Conservation (phyloP, 1,140 invertebrate genomes). For the Anagrus nilaparvatae region DNA sequence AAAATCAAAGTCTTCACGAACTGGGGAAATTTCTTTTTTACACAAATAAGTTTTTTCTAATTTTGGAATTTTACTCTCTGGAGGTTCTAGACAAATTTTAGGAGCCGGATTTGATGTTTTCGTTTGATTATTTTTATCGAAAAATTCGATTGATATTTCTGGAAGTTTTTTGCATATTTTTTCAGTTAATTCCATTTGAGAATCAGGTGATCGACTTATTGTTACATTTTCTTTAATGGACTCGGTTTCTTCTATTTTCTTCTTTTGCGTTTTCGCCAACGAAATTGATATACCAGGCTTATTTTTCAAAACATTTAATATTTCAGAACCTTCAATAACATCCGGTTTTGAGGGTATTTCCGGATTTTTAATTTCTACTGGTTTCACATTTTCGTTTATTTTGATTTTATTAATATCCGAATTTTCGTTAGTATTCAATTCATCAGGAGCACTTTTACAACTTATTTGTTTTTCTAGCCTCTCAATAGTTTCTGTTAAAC, state of each 20-base stretch:
- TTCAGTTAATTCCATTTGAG: slow-evolving; percentile 25
- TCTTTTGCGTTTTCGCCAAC: no score
- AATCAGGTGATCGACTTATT: slow-evolving; percentile 31
- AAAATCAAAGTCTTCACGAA: slow-evolving; percentile 22
- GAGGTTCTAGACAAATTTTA: slow-evolving; percentile 27
- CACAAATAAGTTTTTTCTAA: slow-evolving; percentile 16
- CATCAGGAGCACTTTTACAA: no score
- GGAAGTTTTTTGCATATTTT: slow-evolving; percentile 14
- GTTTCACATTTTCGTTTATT: neutral
- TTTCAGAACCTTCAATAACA: slow-evolving; percentile 26
- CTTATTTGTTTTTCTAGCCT: slow-evolving; percentile 9
- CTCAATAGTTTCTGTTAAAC: slow-evolving; percentile 11
- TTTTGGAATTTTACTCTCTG: slow-evolving; percentile 29
- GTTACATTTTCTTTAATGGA: slow-evolving; percentile 17
- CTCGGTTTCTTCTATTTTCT: no score
- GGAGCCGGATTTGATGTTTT: slow-evolving; percentile 16
- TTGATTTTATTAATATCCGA: neutral
- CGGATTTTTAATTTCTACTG: neutral
- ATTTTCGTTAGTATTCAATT: no score
- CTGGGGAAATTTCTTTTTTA: slow-evolving; percentile 14
- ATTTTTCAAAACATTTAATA: slow-evolving; percentile 31
- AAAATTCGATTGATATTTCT: slow-evolving; percentile 27
- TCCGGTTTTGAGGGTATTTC: no score
- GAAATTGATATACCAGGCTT: slow-evolving; percentile 35
- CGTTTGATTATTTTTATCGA: slow-evolving; percentile 22